Evolutionary conservation across 2,113 vertebrate genomes (phyloP).

Genomic region (Carollia perspicillata): DNA sequence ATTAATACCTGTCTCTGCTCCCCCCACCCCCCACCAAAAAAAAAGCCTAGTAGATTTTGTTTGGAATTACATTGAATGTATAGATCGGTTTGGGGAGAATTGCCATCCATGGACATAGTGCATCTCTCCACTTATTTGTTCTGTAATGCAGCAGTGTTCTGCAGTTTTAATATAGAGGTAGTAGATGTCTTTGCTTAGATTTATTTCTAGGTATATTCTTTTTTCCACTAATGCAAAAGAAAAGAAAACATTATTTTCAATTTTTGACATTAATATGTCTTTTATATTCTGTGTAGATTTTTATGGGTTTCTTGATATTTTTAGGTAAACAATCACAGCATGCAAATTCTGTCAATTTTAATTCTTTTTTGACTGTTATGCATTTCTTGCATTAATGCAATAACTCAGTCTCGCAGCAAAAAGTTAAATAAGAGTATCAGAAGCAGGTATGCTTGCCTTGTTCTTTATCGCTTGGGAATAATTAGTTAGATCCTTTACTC

Average conservation of each 20-base stretch:
- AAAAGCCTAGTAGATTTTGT: background rate
- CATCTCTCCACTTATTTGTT: background rate
- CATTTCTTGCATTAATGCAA: background rate
- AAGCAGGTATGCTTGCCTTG: background rate
- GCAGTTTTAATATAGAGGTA: background rate
- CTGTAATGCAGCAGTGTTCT: background rate
- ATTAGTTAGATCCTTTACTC: background rate
- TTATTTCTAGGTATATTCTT: background rate
- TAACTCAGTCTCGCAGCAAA: background rate
- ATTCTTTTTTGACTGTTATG: background rate
- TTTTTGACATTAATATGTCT: background rate
- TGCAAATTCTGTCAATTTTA: background rate
- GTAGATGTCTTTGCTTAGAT: background rate
- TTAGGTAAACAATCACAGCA: background rate
- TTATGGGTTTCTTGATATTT: background rate
- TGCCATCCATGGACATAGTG: background rate
- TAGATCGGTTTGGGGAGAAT: background rate
- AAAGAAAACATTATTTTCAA: background rate
- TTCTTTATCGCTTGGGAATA: background rate
- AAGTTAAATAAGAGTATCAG: background rate
- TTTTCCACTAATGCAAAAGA: background rate
- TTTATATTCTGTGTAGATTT: background rate
- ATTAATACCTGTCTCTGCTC: background rate
- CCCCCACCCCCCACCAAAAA: no score
- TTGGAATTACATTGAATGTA: background rate